Conservation (phyloP, 1,140 invertebrate species). For the Bilobella aurantiaca region DNA sequence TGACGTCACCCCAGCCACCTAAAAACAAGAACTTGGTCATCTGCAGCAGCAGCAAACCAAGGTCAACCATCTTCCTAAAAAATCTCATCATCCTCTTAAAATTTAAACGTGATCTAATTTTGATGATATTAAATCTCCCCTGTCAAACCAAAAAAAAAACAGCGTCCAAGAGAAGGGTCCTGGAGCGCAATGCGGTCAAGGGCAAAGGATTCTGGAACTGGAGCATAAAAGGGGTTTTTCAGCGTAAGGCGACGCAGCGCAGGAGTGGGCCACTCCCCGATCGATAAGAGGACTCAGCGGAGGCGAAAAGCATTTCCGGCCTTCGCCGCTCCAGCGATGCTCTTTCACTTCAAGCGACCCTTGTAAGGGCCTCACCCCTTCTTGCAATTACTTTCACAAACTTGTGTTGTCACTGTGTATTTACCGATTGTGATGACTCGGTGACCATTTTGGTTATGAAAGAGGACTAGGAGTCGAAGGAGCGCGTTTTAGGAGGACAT, state of each 20-base stretch:
- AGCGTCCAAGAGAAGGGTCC: too few species aligned
- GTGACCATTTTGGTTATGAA: constrained; percentile 1
- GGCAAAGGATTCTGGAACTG: neutral
- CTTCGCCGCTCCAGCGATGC: neutral
- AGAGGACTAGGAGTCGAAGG: neutral
- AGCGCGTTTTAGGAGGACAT: neutral
- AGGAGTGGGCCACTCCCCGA: neutral
- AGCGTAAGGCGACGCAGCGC: neutral
- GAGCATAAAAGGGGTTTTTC: neutral
- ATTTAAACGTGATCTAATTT: too few species aligned
- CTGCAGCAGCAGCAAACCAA: too few species aligned
- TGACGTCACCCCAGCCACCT: too few species aligned
- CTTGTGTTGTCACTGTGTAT: too few species aligned
- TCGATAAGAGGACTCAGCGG: neutral
- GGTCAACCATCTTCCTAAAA: too few species aligned
- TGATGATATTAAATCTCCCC: too few species aligned
- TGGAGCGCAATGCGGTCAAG: neutral
- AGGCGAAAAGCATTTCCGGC: neutral
- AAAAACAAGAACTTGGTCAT: too few species aligned
- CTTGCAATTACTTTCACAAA: too few species aligned
- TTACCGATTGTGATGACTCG: constrained; percentile 6
- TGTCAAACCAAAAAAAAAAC: too few species aligned
- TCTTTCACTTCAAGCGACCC: too few species aligned
- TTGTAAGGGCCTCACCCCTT: neutral
- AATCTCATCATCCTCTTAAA: too few species aligned